These are phyloP conservation scores for Galbula dea DNA, from an alignment of 2,113 vertebrate species.

Conservation along the genomic window DNA sequence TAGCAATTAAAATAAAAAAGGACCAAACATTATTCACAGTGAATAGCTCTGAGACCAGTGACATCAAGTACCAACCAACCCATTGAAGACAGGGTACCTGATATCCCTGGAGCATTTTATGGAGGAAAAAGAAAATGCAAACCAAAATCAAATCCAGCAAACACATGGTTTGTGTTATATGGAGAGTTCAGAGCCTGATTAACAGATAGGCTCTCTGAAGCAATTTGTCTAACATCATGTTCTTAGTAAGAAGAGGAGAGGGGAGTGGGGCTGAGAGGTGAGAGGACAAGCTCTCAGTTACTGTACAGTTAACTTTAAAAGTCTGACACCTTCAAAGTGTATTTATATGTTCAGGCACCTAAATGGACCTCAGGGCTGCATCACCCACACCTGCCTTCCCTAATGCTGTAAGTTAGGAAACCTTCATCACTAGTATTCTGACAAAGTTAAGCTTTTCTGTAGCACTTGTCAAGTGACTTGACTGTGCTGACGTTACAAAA, in stretches of 20 bases:
- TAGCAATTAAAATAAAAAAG: constrained; percentile 82
- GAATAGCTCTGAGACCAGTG: constrained; percentile 70
- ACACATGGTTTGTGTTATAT: constrained; percentile 25
- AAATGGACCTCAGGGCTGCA: background rate
- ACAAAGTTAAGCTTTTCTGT: background rate
- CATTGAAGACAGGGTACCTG: constrained; percentile 71
- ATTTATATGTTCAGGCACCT: background rate
- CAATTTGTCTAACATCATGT: background rate
- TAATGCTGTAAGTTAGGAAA: background rate
- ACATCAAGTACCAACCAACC: constrained; percentile 70
- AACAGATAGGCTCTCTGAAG: constrained; percentile 51
- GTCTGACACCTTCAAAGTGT: background rate
- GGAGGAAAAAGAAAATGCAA: constrained; percentile 37
- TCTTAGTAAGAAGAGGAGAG: background rate
- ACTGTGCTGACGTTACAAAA: background rate
- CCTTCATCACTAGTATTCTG: background rate
- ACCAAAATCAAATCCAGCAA: constrained; percentile 44
- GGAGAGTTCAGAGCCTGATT: constrained; percentile 40
- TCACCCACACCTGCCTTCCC: background rate
- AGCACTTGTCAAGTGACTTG: background rate
- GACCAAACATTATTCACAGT: constrained; percentile 74
- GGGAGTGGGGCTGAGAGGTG: background rate
- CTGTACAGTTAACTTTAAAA: constrained; percentile 12
- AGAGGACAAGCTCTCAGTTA: background rate
- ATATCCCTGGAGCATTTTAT: constrained; percentile 72